Conservation (phyloP, 1,140 invertebrate genomes). For the Drosophila ananassae region DNA sequence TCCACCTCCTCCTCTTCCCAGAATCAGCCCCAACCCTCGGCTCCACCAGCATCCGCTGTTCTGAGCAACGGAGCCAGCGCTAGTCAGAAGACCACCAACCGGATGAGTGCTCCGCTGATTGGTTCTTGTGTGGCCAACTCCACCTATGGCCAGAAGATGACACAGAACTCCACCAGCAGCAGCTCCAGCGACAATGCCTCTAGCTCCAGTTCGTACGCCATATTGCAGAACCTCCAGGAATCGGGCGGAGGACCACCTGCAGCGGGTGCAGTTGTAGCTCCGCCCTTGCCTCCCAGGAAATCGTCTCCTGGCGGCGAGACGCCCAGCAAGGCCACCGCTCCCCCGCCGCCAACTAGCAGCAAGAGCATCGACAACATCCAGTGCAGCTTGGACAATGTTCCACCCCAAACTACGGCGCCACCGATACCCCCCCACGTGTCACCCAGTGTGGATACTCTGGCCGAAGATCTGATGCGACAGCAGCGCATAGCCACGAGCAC, state of each 20-base stretch:
- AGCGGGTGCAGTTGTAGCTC: constrained; percentile 45
- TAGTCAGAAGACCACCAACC: constrained; percentile 73
- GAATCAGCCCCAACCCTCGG: constrained; percentile 51
- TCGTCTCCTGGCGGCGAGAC: constrained; percentile 86
- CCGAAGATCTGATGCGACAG: constrained; percentile 72
- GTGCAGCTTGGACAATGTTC: constrained; percentile 77
- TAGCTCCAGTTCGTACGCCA: constrained; percentile 75
- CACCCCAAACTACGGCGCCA: constrained; percentile 80
- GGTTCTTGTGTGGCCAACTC: constrained; percentile 67
- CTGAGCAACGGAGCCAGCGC: constrained; percentile 58
- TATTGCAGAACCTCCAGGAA: constrained; percentile 78
- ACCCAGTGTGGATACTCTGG: constrained; percentile 64
- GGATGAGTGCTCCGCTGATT: constrained; percentile 81
- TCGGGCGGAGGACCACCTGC: constrained; percentile 6
- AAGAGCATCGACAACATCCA: constrained; percentile 75
- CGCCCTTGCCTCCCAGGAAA: constrained; percentile 87
- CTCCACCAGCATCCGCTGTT: constrained; percentile 63
- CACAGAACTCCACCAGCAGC: constrained; percentile 50
- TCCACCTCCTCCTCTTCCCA: constrained; percentile 13
- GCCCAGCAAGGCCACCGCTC: constrained; percentile 57
- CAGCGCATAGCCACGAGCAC: constrained; percentile 64
- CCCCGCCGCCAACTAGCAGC: constrained; percentile 52
- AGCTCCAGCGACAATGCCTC: constrained; percentile 55
- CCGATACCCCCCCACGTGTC: constrained; percentile 81
- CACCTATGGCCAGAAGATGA: constrained; percentile 67